phyloP scores from a whole-genome alignment of 2,797 vertebrate genomes.

The Enteromius radiatus region DNA sequence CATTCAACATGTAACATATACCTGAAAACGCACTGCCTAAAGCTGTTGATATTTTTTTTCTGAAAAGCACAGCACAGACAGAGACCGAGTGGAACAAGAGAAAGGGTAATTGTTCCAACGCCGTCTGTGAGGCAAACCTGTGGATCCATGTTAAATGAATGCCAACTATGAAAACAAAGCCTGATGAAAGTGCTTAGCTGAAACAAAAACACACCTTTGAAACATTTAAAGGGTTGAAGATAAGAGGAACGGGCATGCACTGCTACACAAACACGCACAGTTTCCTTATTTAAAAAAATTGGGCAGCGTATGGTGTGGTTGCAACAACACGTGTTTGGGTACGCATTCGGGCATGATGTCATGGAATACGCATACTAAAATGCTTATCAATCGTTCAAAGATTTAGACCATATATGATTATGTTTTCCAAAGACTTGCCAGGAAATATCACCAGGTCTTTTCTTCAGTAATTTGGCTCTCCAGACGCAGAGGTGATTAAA shows the following conservation, averaged over 20 bases:
- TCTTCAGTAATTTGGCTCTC: constrained; percentile 33
- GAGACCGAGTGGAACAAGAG: neutral
- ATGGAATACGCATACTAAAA: constrained; percentile 31
- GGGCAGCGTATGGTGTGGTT: neutral
- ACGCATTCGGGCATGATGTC: constrained; percentile 24
- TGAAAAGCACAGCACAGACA: constrained; percentile 7
- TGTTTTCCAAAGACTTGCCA: constrained; percentile 30
- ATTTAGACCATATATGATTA: constrained; percentile 48
- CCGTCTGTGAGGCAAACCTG: constrained; percentile 11
- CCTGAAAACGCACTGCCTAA: neutral
- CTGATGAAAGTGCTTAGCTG: constrained; percentile 28
- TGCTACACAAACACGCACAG: neutral
- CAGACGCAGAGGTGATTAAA: constrained; percentile 50
- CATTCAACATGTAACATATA: neutral
- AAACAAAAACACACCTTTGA: constrained; percentile 46
- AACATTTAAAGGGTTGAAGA: constrained; percentile 21
- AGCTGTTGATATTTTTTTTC: neutral
- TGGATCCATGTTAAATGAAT: constrained; percentile 30
- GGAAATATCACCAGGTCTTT: constrained; percentile 44
- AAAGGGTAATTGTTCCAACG: constrained; percentile 27
- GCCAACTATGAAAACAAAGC: constrained; percentile 34
- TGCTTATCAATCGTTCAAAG: constrained; percentile 23
- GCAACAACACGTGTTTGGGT: constrained; percentile 32
- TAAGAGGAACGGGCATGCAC: constrained; percentile 18
- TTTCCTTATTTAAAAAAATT: constrained; percentile 1